Evolutionary conservation across 2,797 vertebrate species (phyloP), one percentile per base, ranked within the genome.

Genomic region (Moxostoma hubbsi): DNA sequence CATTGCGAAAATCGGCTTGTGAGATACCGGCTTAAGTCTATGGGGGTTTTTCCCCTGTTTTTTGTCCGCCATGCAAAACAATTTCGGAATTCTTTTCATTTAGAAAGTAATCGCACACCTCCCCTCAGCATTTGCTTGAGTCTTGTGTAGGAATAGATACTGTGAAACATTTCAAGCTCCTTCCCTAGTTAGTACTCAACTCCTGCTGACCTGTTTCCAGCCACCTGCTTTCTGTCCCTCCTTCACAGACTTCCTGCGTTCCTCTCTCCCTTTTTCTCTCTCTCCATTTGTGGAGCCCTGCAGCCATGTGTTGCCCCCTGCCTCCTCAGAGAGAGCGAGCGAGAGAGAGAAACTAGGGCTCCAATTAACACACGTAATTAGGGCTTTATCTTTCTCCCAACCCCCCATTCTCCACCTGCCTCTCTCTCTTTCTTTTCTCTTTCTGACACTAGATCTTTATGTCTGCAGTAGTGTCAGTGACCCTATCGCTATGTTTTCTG

Each of bases 291-390:
- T 64, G 73, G 64, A 75, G 73, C 73, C 72, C 59, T 64, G 59
- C 69, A 69, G 63, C 43, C 64, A 63, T 57, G 70, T 45, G 12
- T 64, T 74, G 36, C 62, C 54, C 71, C 43, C 67, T 76, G 66
- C 50, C 45, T 82, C 77, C 36, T 36, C 36, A 36, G 36, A 36
- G 36, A 36, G 36, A 36, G 36, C 4, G 36, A 3, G 4, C 46
- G 82, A 50, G 82, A 76, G 83, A 79, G 67, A 50, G 67, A 83
- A 82, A 86, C 68, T 83, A 79, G 81, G 79, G 16, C 81, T 82
- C 50, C 73, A 84, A 86, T 86, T 86, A 86, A 81, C 68, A 62
- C 4, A 2, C 50, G 6, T 86, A 86, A 86, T 86, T 84, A 84
- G 81, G 61, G 73, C 85, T 75, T 78, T 50, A 62, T 73, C 61